phyloP scores from a whole-genome alignment of 2,113 vertebrate species.

The Mus spicilegus region DNA sequence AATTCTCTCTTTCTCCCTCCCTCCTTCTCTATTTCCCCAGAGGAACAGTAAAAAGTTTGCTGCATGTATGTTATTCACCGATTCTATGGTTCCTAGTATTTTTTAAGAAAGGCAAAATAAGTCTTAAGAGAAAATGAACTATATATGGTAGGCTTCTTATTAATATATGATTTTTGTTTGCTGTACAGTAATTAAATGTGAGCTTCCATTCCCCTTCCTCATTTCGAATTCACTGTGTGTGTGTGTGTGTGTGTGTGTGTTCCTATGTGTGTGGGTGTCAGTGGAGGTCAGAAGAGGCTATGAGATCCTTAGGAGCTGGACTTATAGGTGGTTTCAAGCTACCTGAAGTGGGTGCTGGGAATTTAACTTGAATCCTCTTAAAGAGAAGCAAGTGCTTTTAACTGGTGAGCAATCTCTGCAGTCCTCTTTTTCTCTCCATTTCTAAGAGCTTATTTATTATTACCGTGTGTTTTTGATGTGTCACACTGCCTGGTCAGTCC shows the following conservation, averaged over 20 bases:
- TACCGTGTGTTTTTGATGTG: neutral
- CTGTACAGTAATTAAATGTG: neutral
- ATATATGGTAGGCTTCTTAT: neutral
- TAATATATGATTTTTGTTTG: neutral
- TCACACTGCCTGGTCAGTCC: neutral
- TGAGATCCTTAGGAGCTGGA: neutral
- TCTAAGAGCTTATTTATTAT: neutral
- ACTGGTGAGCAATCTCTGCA: neutral
- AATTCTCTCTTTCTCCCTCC: neutral
- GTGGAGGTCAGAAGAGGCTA: neutral
- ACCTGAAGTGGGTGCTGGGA: neutral
- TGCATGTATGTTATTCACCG: neutral
- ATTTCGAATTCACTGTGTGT: neutral
- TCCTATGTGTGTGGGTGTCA: neutral
- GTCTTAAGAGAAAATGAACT: constrained; percentile 39
- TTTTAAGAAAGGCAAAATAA: neutral
- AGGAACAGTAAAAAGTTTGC: neutral
- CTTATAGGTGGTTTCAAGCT: neutral
- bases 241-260: neutral
- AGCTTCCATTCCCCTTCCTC: neutral
- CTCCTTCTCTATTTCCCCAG: neutral
- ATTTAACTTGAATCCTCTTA: neutral
- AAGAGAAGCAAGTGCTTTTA: neutral
- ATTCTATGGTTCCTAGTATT: constrained; percentile 10
- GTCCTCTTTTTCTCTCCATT: neutral